These are phyloP conservation scores for Cephalotes varians DNA, from an alignment of 2,888 invertebrate species.

Conservation along the genomic window DNA sequence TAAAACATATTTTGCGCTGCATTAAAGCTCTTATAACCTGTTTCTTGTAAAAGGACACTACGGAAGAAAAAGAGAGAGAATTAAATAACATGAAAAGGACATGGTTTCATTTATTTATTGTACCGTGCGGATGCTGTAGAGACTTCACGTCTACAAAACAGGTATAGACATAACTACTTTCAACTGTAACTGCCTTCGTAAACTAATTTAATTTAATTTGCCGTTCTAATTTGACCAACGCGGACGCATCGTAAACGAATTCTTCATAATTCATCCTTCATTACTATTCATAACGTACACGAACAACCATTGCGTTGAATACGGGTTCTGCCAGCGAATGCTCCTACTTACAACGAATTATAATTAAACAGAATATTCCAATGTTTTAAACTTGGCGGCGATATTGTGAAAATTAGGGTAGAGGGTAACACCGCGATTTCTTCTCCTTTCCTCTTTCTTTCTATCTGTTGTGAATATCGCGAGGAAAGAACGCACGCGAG, in stretches of 20 bases:
- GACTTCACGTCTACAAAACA: neutral
- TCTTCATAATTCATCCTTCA: constrained; percentile 39
- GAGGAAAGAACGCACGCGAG: neutral
- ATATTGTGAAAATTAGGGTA: constrained; percentile 23
- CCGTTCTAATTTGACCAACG: constrained; percentile 19
- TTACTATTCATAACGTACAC: constrained; percentile 33
- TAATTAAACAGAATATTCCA: constrained; percentile 44
- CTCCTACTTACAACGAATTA: constrained; percentile 43
- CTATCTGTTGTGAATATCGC: constrained; percentile 14
- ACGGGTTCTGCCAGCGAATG: neutral
- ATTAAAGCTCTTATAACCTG: neutral
- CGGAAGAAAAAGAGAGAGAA: neutral
- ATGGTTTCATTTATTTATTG: neutral
- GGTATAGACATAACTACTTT: neutral
- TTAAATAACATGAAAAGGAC: neutral
- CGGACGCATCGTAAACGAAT: constrained; percentile 21
- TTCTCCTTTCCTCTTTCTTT: constrained; percentile 8
- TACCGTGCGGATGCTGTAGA: neutral
- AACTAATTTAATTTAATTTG: constrained; percentile 44
- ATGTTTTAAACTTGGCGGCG: constrained; percentile 17
- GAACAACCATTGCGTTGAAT: constrained; percentile 1
- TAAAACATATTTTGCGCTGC: neutral
- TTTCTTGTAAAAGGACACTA: neutral
- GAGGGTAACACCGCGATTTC: neutral
- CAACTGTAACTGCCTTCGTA: neutral